Evolutionary conservation across 2,113 vertebrate genomes (phyloP), one percentile per base, ranked within the genome.

Genomic region (Danio rerio): DNA sequence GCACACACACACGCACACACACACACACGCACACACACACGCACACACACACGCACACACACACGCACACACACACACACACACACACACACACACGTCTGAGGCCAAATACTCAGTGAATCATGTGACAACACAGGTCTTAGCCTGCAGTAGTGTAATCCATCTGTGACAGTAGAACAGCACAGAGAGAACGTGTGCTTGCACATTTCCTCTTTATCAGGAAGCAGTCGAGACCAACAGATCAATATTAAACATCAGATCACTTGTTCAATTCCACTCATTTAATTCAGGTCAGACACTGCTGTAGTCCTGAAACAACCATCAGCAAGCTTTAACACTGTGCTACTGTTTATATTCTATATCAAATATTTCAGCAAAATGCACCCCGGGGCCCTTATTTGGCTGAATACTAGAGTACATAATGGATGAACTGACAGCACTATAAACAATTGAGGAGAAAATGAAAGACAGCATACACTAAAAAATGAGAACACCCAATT

Each of bases 121-220:
- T 68, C 65, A 85, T 16, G 18, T 78, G 61, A 63, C 45, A 11
- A 63, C 12, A 40, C 45, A 78, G 20, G 59, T 78, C 68, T 63
- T 42, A 63, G 61, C 76, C 76, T 65, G 49, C 76, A 53, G 76
- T 61, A 31, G 73, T 45, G 56, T 76, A 76, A 61, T 76, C 73
- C 73, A 59, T 76, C 55, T 49, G 71, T 53, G 66, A 82, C 56
- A 42, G 47, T 43, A 66, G 20, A 47, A 6, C 62, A 52, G 77
- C 18, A 50, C 69, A 61, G 65, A 7, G 10, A 0, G 12, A 7
- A 7, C 40, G 45, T 62, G 4, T 31, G 55, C 47, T 71, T 42
- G 43, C 43, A 80, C 56, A 81, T n/a, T 62, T 81, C 42, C 49
- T 18, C 56, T 73, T 68, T 20, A 71, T 55, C 66, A 69, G 63